Base-by-base conservation (phyloP, 2,797 vertebrate genomes). In the Bryconaethiops microstoma region DNA sequence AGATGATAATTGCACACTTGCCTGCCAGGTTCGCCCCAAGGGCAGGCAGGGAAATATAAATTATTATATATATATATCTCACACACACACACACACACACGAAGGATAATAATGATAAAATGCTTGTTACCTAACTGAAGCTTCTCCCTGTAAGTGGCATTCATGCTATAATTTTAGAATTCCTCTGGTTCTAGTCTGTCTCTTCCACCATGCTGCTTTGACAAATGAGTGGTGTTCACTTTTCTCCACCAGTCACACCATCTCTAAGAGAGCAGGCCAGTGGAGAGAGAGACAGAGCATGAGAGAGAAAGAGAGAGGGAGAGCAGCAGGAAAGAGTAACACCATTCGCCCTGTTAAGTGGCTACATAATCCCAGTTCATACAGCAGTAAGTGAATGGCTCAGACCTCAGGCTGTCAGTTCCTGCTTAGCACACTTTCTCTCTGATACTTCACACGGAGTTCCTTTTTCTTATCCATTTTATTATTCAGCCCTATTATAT, bases 1-100 rank as follows among this genome's bases (percentile, higher is more conserved):
- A 85, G 82, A 80, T 78, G 75, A 82, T 85, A 84, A 87, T 87
- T 87, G 78, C 77, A 85, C 59, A 64, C 78, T 72, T 78, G 80
- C 77, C 79, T 64, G 55, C 81, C 45, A 81, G 71, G 50, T 67
- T 79, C 67, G 8, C 73, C 70, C 52, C 21, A 59, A 8, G 72
- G 25, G 76, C 64, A 79, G 68, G 50, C 40, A 79, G 48, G 68
- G 80, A 74, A 81, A 85, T 75, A 78, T 76, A 81, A 77, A 72
- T 60, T 1, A 29, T 29, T 10, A 45, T 10, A 45, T 10, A 45
- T 10, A 45, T 10, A 45, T 5, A 45, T n/a, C n/a, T n/a, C 42
- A 45, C 42, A 45, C 42, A 45, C 42, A 45, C 42, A 45, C 42
- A 45, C 42, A 45, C 42, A 45, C 42, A 45, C 42, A 45, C 42